Conservation (phyloP, 1,140 invertebrate genomes). For the Zaprionus vittiger region DNA sequence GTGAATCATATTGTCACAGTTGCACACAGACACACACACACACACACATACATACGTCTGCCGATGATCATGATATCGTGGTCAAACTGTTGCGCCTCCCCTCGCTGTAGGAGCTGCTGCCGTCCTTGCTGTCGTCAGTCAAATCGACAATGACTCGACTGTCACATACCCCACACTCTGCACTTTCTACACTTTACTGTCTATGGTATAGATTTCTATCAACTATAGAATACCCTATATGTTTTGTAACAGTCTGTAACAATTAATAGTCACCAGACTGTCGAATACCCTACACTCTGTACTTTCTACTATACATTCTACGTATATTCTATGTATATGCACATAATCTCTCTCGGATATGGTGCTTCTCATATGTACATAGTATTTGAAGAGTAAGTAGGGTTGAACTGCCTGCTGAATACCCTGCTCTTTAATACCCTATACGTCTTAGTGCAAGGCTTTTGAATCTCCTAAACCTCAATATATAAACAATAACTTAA, state of each 20-base stretch:
- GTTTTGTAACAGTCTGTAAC: too few species aligned
- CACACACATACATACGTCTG: neutral
- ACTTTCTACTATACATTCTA: neutral
- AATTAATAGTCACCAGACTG: too few species aligned
- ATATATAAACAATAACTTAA: too few species aligned
- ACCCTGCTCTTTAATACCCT: too few species aligned
- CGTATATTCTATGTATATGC: too few species aligned
- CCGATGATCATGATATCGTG: neutral
- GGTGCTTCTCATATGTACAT: too few species aligned
- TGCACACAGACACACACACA: neutral
- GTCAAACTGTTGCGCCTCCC: neutral
- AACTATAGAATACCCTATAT: neutral
- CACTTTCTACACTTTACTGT: neutral
- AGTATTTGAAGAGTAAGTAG: too few species aligned
- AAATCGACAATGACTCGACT: neutral
- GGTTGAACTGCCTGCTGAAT: too few species aligned
- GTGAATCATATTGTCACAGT: neutral
- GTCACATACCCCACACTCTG: neutral
- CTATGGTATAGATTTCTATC: neutral
- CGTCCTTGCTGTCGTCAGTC: neutral
- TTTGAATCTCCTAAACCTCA: too few species aligned
- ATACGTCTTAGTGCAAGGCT: too few species aligned
- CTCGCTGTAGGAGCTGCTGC: neutral
- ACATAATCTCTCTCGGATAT: too few species aligned
- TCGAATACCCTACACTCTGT: neutral